phyloP scores from a whole-genome alignment of 2,113 vertebrate species.

The Myrmecobius fasciatus region DNA sequence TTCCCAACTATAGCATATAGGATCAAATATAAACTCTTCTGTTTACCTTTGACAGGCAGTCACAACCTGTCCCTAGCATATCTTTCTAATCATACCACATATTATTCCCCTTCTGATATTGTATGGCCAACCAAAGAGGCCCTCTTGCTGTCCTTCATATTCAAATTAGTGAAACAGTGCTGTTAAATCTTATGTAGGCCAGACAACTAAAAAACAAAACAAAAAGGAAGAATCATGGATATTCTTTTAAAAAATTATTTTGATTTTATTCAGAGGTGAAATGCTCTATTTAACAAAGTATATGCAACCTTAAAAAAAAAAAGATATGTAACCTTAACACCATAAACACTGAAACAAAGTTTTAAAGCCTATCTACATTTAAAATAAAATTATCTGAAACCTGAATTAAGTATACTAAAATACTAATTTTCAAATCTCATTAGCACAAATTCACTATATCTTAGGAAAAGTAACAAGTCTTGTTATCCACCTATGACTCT shows the following conservation, averaged over 20 bases:
- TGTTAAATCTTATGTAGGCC: not conserved
- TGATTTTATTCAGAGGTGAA: not conserved
- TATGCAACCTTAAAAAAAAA: not conserved
- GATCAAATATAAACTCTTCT: not conserved
- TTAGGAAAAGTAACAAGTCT: not conserved
- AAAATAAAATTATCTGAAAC: not conserved
- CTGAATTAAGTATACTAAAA: not conserved
- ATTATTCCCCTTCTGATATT: not conserved
- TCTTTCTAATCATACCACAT: not conserved
- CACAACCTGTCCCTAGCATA: not conserved
- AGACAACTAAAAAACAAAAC: not conserved
- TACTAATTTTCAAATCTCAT: not conserved
- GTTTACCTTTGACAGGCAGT: not conserved
- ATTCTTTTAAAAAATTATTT: not conserved
- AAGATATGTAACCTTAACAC: not conserved
- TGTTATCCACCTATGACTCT: not conserved
- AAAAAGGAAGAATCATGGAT: conserved; percentile 15
- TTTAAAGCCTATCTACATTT: not conserved
- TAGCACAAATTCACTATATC: not conserved
- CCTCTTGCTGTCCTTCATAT: not conserved
- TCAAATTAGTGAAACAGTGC: not conserved
- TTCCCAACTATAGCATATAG: not conserved
- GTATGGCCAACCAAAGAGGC: not conserved
- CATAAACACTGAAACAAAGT: not conserved
- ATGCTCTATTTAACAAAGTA: not conserved